Percentiles rank a stretch among this genome's conserved stretches.
Conservation (phyloP, 2,797 vertebrate species). For the Peromyscus melanophrys region DNA sequence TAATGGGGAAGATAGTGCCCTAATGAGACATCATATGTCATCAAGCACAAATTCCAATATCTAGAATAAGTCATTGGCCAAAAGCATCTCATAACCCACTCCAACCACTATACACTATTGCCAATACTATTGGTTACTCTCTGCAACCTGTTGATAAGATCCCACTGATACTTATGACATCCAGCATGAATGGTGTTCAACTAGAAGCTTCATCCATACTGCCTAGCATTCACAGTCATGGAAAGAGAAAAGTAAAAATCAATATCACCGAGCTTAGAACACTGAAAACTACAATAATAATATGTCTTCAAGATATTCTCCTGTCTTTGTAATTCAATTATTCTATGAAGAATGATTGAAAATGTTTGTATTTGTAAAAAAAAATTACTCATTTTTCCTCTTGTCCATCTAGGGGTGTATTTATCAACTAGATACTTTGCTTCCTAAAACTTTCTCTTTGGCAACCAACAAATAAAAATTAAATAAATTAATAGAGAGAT, state of each 20-base stretch:
- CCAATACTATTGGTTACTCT: not conserved
- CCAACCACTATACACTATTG: not conserved
- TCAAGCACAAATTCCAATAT: not conserved
- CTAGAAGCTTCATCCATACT: not conserved
- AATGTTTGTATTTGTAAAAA: not conserved
- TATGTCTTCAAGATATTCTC: not conserved
- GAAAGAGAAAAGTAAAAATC: not conserved
- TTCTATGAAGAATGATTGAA: not conserved
- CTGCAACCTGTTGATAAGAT: not conserved
- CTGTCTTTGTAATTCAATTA: not conserved
- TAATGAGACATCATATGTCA: not conserved
- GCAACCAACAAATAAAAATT: not conserved
- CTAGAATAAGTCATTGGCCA: not conserved
- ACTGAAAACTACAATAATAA: not conserved
- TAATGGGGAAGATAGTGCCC: not conserved
- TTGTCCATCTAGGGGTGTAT: not conserved
- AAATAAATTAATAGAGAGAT: constrained; percentile 12
- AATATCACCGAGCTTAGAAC: no score
- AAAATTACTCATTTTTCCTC: not conserved
- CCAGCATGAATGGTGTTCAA: not conserved
- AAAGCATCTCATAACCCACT: not conserved
- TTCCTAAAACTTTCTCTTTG: not conserved
- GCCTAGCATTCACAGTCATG: not conserved
- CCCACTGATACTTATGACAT: not conserved
- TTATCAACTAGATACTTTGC: not conserved